Conservation (phyloP, 2,888 invertebrate genomes). For the Cylindroiulus punctatus region DNA sequence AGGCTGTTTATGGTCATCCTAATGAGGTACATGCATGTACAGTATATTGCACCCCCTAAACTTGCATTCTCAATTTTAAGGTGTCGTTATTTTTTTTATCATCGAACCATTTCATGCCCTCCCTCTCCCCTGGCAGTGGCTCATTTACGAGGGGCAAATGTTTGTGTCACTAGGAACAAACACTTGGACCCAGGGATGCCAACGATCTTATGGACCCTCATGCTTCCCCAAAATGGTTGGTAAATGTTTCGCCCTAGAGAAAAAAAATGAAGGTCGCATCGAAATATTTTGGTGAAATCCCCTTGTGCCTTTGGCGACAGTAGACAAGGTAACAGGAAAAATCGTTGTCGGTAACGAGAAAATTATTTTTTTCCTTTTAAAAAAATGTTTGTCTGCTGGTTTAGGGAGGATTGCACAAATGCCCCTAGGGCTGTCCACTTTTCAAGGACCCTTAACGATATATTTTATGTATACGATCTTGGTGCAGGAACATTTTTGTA, state of each 20-base stretch:
- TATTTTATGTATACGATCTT: neutral
- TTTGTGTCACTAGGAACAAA: slow-evolving; percentile 10
- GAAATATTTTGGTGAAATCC: slow-evolving; percentile 12
- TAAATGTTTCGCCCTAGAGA: neutral
- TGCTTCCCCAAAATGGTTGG: neutral
- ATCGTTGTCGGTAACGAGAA: neutral
- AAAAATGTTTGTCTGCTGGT: slow-evolving; percentile 9
- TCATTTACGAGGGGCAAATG: slow-evolving; percentile 6
- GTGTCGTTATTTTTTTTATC: slow-evolving; percentile 14
- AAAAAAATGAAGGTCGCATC: slow-evolving; percentile 9
- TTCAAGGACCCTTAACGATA: neutral
- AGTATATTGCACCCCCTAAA: neutral
- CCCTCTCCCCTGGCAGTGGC: neutral
- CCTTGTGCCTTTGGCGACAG: neutral
- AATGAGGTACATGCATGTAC: slow-evolving; percentile 22
- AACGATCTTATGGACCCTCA: neutral
- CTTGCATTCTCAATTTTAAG: slow-evolving; percentile 27
- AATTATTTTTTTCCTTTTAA: neutral
- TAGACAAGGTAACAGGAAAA: slow-evolving; percentile 25
- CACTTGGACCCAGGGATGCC: neutral
- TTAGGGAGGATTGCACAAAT: neutral
- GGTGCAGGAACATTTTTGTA: neutral
- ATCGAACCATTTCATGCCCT: neutral
- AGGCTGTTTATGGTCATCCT: neutral
- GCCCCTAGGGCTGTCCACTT: neutral